Conservation (phyloP, 64 coral and sea anemone genomes). For the Actinia equina region DNA sequence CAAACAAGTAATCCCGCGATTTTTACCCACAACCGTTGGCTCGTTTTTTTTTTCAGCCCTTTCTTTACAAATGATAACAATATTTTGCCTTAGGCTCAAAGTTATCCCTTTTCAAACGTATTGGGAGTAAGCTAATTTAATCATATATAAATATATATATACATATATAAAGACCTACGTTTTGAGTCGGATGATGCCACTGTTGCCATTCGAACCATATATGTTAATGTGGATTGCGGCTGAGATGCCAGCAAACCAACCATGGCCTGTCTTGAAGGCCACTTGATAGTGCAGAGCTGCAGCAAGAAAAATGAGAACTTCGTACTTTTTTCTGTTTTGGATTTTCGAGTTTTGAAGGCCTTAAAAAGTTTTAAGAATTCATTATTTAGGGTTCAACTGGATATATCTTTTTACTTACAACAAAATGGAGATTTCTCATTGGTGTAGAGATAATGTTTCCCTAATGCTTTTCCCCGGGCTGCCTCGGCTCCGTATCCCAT, state of each 20-base stretch:
- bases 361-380: no score
- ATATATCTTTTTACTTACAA: conserved; percentile 44
- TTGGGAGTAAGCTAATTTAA: no score
- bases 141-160: no score
- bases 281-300: conserved; percentile 58
- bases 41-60: no score
- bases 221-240: conserved; percentile 48
- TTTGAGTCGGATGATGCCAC: conserved; percentile 44
- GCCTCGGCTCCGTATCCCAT: conserved; percentile 56
- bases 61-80: no score
- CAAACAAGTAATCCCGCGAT: no score
- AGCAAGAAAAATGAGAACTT: background rate
- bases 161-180: conserved; percentile 24
- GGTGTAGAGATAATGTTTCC: conserved; percentile 64
- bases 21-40: no score
- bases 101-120: no score
- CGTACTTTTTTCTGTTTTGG: no score
- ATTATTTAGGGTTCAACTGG: no score
- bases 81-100: no score
- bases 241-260: conserved; percentile 51
- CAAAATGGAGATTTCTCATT: conserved; percentile 49
- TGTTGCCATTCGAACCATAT: conserved; percentile 50
- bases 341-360: no score
- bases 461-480: conserved; percentile 7
- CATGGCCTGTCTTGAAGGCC: conserved; percentile 69